Evolutionary conservation across 2,888 invertebrate species (phyloP), one percentile per base, ranked within the genome.

Genomic region (Camponotus fellah): DNA sequence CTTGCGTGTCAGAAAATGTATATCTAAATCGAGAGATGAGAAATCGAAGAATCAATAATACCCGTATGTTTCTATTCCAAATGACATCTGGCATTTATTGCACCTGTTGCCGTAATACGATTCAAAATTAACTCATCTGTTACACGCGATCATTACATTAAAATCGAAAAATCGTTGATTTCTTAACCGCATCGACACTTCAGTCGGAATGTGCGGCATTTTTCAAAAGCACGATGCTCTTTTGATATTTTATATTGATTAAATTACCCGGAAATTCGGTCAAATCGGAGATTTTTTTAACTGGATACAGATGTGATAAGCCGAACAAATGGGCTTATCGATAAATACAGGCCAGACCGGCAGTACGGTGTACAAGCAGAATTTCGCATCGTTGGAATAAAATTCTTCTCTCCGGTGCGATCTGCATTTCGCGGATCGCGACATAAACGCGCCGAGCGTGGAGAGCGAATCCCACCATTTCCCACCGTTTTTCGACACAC

Each of bases 391-490:
- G 32, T 26, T 60, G 32, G 43, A 68, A 75, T 66, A 83, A 87
- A 84, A 85, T 87, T 84, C 74, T 80, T 80, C 69, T 65, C 34
- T 72, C 82, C 26, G 71, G 32, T 56, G 58, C 68, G 58, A 80
- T 77, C 71, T 71, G 60, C 79, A 80, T 80, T 80, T 74, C 37
- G 68, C 65, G 75, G 46, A 71, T 82, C 81, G 82, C 37, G 53
- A 75, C 80, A 80, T 66, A 81, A 81, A 74, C 53, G 75, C 64
- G 17, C 46, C 46, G 46, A 72, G 37, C 34, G 80, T 62, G 21
- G 58, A 49, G 81, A 53, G 32, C 53, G 71, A 81, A 34, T 56
- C 43, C 53, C 64, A 46, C 64, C 32, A 64, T 81, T 72, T 81
- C 64, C 75, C 64, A 53, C 40, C 46, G 32, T 80, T 75, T 81